Percentiles rank a stretch among this genome's conserved stretches.
Evolutionary conservation across 1,140 invertebrate genomes (phyloP).

Genomic region (Latrodectus geometricus): DNA sequence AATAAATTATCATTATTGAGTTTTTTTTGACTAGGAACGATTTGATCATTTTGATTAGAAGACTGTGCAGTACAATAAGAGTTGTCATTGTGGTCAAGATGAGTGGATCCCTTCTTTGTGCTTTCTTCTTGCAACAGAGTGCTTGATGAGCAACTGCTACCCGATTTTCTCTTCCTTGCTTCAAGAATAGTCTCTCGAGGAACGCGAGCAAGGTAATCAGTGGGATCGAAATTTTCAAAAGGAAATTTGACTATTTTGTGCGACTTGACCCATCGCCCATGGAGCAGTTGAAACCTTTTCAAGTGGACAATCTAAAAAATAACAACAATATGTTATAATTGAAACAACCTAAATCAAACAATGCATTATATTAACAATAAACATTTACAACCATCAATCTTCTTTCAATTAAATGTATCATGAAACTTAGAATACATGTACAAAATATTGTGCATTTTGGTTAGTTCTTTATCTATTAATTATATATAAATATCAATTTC

Average conservation of each 20-base stretch:
- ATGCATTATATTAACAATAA: too few species aligned
- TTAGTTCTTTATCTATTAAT: too few species aligned
- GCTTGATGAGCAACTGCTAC: too few species aligned
- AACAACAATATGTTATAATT: conserved; percentile 3
- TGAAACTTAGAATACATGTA: too few species aligned
- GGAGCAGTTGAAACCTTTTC: conserved; percentile 89
- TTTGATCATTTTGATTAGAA: conserved; percentile 58
- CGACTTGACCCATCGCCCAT: conserved; percentile 92
- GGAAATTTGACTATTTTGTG: conserved; percentile 92
- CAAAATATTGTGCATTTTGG: too few species aligned
- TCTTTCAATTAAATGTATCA: too few species aligned
- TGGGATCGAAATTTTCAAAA: conserved; percentile 84
- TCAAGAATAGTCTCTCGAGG: conserved; percentile 78
- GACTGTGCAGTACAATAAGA: conserved; percentile 33
- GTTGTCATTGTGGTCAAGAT: conserved; percentile 44
- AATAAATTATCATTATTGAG: conserved; percentile 28
- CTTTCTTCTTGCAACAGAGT: background rate
- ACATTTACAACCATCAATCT: too few species aligned
- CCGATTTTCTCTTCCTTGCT: conserved; percentile 2
- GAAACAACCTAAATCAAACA: too few species aligned
- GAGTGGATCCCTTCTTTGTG: too few species aligned
- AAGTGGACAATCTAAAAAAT: conserved; percentile 83
- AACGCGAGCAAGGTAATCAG: conserved; percentile 80
- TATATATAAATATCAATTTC: too few species aligned
- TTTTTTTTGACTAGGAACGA: conserved; percentile 61